Conservation (phyloP, 2,113 vertebrate genomes). For the Otolemur garnettii region DNA sequence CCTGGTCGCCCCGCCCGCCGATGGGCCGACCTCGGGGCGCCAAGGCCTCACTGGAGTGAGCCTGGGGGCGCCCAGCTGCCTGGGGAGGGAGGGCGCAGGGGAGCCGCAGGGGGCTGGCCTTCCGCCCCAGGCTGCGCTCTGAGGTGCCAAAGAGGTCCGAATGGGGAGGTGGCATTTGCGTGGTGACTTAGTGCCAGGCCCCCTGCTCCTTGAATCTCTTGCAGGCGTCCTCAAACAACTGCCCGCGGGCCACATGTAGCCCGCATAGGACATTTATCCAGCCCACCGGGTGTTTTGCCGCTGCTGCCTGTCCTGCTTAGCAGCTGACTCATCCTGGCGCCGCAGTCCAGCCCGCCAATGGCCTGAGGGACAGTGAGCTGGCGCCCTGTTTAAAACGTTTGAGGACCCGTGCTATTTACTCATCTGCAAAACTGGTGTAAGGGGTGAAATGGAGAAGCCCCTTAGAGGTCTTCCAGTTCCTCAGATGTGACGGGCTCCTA, state of each 20-base stretch:
- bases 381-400: too few relatives aligned
- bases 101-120: background rate
- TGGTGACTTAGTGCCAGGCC: background rate
- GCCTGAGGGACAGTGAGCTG: too few relatives aligned
- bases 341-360: too few relatives aligned
- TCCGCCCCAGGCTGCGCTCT: background rate
- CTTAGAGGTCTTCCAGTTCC: background rate
- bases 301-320: too few relatives aligned
- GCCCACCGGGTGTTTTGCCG: too few relatives aligned
- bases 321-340: too few relatives aligned
- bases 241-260: too few relatives aligned
- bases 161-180: background rate
- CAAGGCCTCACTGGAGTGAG: background rate
- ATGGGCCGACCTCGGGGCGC: background rate
- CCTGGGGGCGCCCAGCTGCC: background rate
- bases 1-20: slow-evolving; percentile 25
- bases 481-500: background rate
- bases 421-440: slow-evolving; percentile 16
- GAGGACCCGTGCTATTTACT: background rate
- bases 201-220: background rate
- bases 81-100: background rate
- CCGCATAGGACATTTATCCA: too few relatives aligned
- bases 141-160: background rate
- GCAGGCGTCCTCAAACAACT: too few relatives aligned
- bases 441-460: too few relatives aligned